Evolutionary conservation across 2,888 invertebrate genomes (phyloP), one percentile per base, ranked within the genome.

Genomic region (Tenthredo mesomela): DNA sequence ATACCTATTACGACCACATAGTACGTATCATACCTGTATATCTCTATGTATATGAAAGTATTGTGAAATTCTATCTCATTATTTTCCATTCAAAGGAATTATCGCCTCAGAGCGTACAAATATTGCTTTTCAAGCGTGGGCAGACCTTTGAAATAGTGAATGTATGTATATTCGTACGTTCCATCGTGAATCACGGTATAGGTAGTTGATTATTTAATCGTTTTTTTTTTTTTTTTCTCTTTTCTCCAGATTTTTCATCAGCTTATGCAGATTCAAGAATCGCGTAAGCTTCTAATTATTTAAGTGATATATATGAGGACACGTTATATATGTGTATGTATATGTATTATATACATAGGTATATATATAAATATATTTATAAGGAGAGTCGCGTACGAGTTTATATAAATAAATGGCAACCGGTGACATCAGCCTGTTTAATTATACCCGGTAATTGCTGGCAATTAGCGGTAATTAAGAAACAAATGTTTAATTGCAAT

Each of bases 401-500:
- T 61, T n/a, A 50, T 29, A 50, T 65, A 70, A 18, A 82, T 67
- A 82, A 29, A 67, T 65, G 67, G 21, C 67, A 67, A 7, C 82
- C 15, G 82, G 87, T 87, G 88, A 89, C 88, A 89, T 88, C 88
- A 88, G 91, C 89, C 89, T 89, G 88, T 88, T 91, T 91, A 90
- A 92, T 92, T 89, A 91, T 91, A 88, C 88, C 88, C 86, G 85
- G 87, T 91, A 91, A 92, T 92, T 90, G 89, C 88, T 86, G 86
- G 88, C 90, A 90, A 92, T 92, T 92, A 92, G 89, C 87, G 87
- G 87, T 88, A 89, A 91, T 92, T 89, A 89, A 90, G 91, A 88
- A 89, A 90, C 90, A 89, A 91, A 91, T 88, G 88, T 88, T 90
- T 91, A 90, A 92, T 92, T 90, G 91, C 88, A 87, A 88, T 86